Evolutionary conservation across 1,140 invertebrate species (phyloP), one percentile per base, ranked within the genome.

Genomic region (Drosophila gunungcola): DNA sequence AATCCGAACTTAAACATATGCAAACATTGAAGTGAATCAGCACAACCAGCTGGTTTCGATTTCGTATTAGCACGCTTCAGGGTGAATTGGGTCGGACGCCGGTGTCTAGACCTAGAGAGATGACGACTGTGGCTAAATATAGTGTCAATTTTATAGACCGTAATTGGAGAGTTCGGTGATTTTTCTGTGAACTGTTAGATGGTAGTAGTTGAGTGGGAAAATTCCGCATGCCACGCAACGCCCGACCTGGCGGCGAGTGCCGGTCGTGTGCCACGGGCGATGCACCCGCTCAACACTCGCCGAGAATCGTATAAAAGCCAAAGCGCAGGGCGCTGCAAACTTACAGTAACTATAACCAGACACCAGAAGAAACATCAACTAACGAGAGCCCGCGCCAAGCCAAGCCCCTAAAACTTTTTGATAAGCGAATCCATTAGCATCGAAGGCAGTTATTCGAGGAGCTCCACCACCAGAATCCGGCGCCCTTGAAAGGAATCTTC

Each of bases 251-350:
- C 29, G 68, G 55, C 74, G 46, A 38, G 74, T 34, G 82, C 52
- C 41, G 27, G 68, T 61, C 65, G 61, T 43, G 56, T 56, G 45
- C 78, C 58, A 61, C 38, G 55, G 56, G 74, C 67, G 42, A 48
- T 72, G 68, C 68, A 72, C 38, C 32, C 32, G 61, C 46, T 51
- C 29, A 58, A 63, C 45, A 38, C 72, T 75, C 75, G 68, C 63
- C 73, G 67, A 63, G 69, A 74, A 64, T 49, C 73, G 62, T 88
- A 88, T 83, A 88, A 70, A 88, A 88, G 63, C 45, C 39, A 64
- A 41, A 27, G 57, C 38, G n/a, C 10, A 48, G 7, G 10, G 3
- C 27, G 12, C 27, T 39, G 43, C 27, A 38, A 36, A 21, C 25
- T 51, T 56, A 69, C 76, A 88, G 72, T 69, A 52, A 39, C 25